Percentiles rank a stretch among this genome's conserved stretches.
phyloP scores from a whole-genome alignment of 1,140 invertebrate species.

The Drosophila bocki region DNA sequence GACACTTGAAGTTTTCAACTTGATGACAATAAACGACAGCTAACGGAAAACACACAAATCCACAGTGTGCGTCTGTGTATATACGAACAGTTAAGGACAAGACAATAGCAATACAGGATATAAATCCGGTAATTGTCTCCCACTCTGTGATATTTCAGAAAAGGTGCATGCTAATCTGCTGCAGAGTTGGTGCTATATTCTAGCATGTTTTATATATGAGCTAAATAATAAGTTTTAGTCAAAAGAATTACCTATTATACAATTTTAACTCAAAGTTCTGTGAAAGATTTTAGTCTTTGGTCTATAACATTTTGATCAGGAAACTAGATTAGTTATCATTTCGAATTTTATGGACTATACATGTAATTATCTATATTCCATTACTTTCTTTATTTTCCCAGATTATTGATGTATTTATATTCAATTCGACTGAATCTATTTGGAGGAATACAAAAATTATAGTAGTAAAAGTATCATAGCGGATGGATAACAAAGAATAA shows the following conservation, averaged over 20 bases:
- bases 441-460: no score
- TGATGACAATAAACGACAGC: conserved; percentile 49
- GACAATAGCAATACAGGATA: conserved; percentile 12
- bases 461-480: background rate
- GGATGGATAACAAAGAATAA: background rate
- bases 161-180: background rate
- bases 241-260: background rate
- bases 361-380: background rate
- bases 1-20: conserved; percentile 66
- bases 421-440: background rate
- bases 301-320: background rate
- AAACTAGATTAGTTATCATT: background rate
- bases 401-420: background rate
- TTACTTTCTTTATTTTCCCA: background rate
- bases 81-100: conserved; percentile 13
- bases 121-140: background rate
- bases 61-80: conserved; percentile 12
- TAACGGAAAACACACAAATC: conserved; percentile 38
- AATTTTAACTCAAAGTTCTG: background rate
- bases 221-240: background rate
- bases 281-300: no score
- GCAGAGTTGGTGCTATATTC: background rate
- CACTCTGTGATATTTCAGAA: background rate
- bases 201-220: background rate
- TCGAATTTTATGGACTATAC: background rate